These are phyloP conservation scores for Silurus glanis DNA, from an alignment of 2,113 vertebrate species.

Conservation along the genomic window DNA sequence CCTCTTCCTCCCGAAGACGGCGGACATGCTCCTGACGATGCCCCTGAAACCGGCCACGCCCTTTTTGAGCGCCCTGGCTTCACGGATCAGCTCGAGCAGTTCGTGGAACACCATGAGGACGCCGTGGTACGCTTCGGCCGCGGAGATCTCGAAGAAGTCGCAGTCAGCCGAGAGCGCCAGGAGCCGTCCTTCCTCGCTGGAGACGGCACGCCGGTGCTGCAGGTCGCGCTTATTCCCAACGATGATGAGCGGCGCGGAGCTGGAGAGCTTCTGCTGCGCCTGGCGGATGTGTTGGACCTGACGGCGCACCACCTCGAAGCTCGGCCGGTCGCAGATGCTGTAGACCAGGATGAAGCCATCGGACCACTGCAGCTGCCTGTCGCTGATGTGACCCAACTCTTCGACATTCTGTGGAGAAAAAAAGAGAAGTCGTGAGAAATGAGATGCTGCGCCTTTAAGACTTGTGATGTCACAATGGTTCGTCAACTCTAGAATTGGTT, in stretches of 20 bases:
- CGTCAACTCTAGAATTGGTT: not conserved
- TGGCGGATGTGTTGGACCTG: conserved; percentile 61
- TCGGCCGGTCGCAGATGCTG: conserved; percentile 69
- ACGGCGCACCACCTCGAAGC: conserved; percentile 60
- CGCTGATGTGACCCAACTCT: conserved; percentile 45
- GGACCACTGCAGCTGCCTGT: conserved; percentile 66
- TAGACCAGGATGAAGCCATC: conserved; percentile 68
- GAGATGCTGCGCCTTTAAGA: not conserved
- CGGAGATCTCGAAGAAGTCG: conserved; percentile 67
- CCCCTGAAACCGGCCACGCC: conserved; percentile 58
- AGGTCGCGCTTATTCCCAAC: conserved; percentile 70
- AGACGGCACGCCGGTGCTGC: conserved; percentile 60
- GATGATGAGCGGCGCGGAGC: conserved; percentile 56
- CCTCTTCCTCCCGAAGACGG: conserved; percentile 63
- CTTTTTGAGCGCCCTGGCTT: conserved; percentile 56
- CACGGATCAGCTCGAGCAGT: conserved; percentile 61
- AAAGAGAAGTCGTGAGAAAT: not conserved
- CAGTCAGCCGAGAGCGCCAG: conserved; percentile 63
- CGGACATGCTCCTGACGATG: conserved; percentile 69
- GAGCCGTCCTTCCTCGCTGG: conserved; percentile 64
- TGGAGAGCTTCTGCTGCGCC: conserved; percentile 47
- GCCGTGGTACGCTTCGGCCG: conserved; percentile 66
- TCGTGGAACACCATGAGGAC: conserved; percentile 66
- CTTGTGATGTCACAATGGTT: not conserved
- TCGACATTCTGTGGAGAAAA: conserved; percentile 48